Percentiles rank a stretch among this genome's conserved stretches.
phyloP scores from a whole-genome alignment of 2,797 vertebrate species.

The Dendrocincla tyrannina region DNA sequence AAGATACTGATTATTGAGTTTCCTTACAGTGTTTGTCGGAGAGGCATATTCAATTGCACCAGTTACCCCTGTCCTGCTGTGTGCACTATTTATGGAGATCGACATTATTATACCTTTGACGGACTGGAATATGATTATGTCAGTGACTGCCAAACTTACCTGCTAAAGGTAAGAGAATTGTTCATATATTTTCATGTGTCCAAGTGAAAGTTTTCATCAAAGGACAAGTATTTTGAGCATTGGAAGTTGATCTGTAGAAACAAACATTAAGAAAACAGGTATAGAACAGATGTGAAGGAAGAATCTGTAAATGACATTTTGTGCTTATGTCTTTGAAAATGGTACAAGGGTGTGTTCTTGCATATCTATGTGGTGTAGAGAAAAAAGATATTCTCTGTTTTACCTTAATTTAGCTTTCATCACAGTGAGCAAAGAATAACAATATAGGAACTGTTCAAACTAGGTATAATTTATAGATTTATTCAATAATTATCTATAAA shows the following conservation, averaged over 20 bases:
- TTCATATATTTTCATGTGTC: background rate
- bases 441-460: background rate
- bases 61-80: slow-evolving; percentile 93
- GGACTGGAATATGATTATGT: slow-evolving; percentile 95
- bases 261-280: background rate
- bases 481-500: background rate
- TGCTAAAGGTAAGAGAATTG: slow-evolving; percentile 86
- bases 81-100: slow-evolving; percentile 93
- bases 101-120: slow-evolving; percentile 96
- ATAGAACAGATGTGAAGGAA: background rate
- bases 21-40: slow-evolving; percentile 86
- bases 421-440: background rate
- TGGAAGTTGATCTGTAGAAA: background rate
- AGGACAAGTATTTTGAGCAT: background rate
- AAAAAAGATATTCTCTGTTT: background rate
- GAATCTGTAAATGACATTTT: background rate
- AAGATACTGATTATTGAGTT: background rate
- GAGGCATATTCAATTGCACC: slow-evolving; percentile 93
- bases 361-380: background rate
- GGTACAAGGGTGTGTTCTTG: background rate
- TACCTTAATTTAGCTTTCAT: background rate
- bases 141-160: slow-evolving; percentile 93
- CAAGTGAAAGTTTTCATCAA: background rate
- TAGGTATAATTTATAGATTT: background rate
- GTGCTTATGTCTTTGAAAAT: background rate